phyloP scores from a whole-genome alignment of 1,140 invertebrate genomes.

The Diachasmimorpha longicaudata region DNA sequence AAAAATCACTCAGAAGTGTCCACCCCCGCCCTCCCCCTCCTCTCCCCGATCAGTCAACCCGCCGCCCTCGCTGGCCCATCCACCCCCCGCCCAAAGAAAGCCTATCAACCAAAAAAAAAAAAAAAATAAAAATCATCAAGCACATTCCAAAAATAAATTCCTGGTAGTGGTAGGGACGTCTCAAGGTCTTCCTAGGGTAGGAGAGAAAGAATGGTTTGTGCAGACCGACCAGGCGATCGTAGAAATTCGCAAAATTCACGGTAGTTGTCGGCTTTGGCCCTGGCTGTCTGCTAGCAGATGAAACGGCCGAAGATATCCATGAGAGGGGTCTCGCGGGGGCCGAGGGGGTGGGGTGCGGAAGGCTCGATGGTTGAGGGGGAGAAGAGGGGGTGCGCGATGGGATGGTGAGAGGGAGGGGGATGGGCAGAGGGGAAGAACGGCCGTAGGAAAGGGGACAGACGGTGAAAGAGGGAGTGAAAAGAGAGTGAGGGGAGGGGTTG shows the following conservation, averaged over 20 bases:
- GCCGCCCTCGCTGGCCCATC: no score
- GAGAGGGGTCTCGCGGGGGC: slow-evolving; percentile 11
- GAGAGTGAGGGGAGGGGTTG: slow-evolving; percentile 11
- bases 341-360: slow-evolving; percentile 11
- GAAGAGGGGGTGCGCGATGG: not conserved
- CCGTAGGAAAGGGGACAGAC: slow-evolving; percentile 22
- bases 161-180: slow-evolving; percentile 20
- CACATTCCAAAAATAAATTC: slow-evolving; percentile 26
- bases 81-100: no score
- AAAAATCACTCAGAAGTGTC: no score
- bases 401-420: slow-evolving; percentile 9
- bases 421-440: slow-evolving; percentile 22
- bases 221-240: not conserved
- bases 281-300: slow-evolving; percentile 36
- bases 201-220: not conserved
- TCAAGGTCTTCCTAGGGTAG: slow-evolving; percentile 29
- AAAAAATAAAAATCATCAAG: not conserved
- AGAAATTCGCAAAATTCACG: slow-evolving; percentile 16
- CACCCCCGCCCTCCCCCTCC: no score
- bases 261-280: not conserved
- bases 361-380: no score
- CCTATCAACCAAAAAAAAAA: no score
- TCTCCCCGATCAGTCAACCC: no score
- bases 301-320: slow-evolving; percentile 25
- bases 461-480: not conserved